A percentile compares a stretch with the other conserved stretches of the same genome.
Evolutionary conservation across 2,113 vertebrate species (phyloP).

Genomic region (Entomyzon cyanotis): DNA sequence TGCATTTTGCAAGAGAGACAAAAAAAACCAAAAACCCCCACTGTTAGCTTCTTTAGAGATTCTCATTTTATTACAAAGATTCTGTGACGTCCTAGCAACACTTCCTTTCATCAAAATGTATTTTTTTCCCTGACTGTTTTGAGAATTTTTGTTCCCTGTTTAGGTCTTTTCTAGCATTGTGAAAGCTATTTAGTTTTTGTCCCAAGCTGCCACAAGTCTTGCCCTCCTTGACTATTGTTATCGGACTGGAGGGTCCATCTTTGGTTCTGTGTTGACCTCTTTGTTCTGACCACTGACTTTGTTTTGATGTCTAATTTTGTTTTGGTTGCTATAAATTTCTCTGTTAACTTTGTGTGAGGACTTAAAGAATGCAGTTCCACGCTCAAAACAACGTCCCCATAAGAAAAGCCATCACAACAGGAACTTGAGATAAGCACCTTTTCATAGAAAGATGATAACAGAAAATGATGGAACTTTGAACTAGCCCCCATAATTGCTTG

Average conservation of each 20-base stretch:
- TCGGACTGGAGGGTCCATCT: background rate
- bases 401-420: background rate
- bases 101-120: background rate
- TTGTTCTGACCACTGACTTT: background rate
- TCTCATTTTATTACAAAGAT: background rate
- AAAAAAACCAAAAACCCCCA: background rate
- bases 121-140: background rate
- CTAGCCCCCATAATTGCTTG: background rate
- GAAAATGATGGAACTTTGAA: background rate
- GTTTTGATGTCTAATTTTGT: background rate
- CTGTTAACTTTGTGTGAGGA: background rate
- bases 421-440: background rate
- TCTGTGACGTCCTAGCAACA: background rate
- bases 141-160: background rate
- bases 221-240: background rate
- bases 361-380: background rate
- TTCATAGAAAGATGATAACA: background rate
- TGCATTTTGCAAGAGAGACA: background rate
- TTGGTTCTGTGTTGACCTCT: background rate
- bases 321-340: background rate
- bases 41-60: background rate
- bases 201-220: background rate
- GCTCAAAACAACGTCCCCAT: background rate
- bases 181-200: background rate
- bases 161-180: background rate